A percentile compares a stretch with the other conserved stretches of the same genome.
These are phyloP conservation scores for Drosophila micromelanica DNA, from an alignment of 1,140 invertebrate species.

Conservation along the genomic window DNA sequence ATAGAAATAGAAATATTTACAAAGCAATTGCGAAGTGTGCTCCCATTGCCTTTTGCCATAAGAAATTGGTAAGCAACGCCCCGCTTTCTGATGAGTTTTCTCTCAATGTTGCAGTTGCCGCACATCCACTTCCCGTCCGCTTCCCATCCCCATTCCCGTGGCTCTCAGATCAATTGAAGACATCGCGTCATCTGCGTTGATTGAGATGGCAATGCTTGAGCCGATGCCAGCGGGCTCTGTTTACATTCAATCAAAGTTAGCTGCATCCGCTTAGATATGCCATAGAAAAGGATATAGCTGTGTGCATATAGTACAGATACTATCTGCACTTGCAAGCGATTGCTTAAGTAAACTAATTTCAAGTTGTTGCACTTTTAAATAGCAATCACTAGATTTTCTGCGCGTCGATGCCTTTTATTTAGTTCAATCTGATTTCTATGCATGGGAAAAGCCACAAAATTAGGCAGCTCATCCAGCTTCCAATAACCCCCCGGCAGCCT, in stretches of 20 bases:
- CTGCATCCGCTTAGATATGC: constrained; percentile 25
- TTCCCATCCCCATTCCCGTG: not conserved
- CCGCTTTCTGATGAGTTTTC: constrained; percentile 49
- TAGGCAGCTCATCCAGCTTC: constrained; percentile 8
- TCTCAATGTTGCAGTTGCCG: constrained; percentile 43
- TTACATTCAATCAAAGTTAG: constrained; percentile 54
- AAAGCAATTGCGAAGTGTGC: constrained; percentile 40
- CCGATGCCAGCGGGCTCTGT: constrained; percentile 19
- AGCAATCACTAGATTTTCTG: constrained; percentile 14
- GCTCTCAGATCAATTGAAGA: constrained; percentile 14
- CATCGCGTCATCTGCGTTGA: constrained; percentile 27
- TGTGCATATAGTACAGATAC: no score
- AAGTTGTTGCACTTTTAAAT: constrained; percentile 37
- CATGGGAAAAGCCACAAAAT: constrained; percentile 7
- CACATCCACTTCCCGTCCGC: not conserved
- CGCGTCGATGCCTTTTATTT: not conserved
- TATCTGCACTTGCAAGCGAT: constrained; percentile 16
- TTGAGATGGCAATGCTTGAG: constrained; percentile 17
- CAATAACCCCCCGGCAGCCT: constrained; percentile 14
- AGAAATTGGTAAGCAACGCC: constrained; percentile 50
- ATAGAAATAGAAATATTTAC: constrained; percentile 70
- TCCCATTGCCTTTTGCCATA: constrained; percentile 28
- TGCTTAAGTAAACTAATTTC: constrained; percentile 38
- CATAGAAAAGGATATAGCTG: constrained; percentile 6
- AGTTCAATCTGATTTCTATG: constrained; percentile 1